These are phyloP conservation scores for Eutolmus rufibarbis DNA, from an alignment of 2,888 invertebrate genomes.

Conservation along the genomic window DNA sequence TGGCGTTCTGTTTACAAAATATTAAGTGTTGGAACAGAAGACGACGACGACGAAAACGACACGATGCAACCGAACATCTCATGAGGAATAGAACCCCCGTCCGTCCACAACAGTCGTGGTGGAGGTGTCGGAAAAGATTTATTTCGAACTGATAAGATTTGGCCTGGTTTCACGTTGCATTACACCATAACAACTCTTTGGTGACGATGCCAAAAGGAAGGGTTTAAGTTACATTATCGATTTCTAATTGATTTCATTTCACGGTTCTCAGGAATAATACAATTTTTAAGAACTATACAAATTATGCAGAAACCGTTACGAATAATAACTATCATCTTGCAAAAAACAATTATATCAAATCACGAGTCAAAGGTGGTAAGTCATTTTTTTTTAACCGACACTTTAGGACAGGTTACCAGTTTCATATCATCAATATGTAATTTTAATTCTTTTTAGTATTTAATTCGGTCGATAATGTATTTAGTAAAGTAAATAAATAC, in stretches of 20 bases:
- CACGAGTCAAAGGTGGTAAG: no score
- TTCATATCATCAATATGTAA: no score
- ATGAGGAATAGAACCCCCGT: not conserved
- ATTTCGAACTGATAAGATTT: not conserved
- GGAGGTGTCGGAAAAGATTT: not conserved
- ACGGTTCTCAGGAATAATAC: not conserved
- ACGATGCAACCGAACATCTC: not conserved
- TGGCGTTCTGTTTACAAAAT: not conserved
- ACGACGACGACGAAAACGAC: not conserved
- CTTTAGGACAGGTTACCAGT: no score
- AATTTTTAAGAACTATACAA: not conserved
- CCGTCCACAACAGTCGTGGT: not conserved
- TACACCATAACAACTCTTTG: not conserved
- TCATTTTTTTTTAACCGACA: no score
- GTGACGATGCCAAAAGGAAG: not conserved
- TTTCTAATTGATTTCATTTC: not conserved
- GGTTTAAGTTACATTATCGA: not conserved
- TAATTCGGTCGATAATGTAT: no score
- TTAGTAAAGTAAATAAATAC: no score
- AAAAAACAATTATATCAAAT: no score
- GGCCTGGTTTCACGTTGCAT: not conserved
- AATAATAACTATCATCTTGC: no score
- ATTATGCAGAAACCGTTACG: not conserved
- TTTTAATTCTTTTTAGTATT: no score
- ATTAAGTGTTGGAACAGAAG: not conserved